Evolutionary conservation across 2,888 invertebrate genomes (phyloP).

Genomic region (Erebia aethiops): DNA sequence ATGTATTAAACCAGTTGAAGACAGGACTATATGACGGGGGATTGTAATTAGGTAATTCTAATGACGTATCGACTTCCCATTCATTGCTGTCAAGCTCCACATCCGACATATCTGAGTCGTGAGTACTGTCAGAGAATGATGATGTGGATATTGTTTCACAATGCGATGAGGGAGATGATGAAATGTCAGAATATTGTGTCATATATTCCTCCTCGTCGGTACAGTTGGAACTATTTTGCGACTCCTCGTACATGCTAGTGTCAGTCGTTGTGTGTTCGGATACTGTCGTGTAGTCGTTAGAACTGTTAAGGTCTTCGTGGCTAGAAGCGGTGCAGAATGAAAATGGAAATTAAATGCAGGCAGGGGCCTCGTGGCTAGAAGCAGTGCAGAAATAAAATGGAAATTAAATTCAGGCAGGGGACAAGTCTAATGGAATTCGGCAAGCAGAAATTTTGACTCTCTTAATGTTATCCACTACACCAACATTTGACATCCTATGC

Average conservation of each 20-base stretch:
- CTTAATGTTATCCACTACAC: too few relatives aligned
- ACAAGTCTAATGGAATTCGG: too few relatives aligned
- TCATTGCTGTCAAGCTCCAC: slow-evolving; percentile 5
- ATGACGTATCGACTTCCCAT: slow-evolving; percentile 23
- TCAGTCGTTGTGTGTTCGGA: slow-evolving; percentile 66
- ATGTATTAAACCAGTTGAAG: background rate
- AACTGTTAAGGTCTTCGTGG: slow-evolving; percentile 19
- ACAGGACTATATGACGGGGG: background rate
- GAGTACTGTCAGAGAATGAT: background rate
- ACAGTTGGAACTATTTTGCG: background rate
- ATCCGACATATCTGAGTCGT: background rate
- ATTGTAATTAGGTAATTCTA: slow-evolving; percentile 13
- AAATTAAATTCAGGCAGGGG: background rate
- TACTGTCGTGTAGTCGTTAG: slow-evolving; percentile 55
- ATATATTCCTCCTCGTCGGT: background rate
- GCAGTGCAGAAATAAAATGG: slow-evolving; percentile 31
- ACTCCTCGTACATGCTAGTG: slow-evolving; percentile 54
- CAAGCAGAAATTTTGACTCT: too few relatives aligned
- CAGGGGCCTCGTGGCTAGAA: slow-evolving; percentile 15
- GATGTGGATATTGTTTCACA: background rate
- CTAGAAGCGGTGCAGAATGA: slow-evolving; percentile 25
- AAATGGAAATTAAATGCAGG: slow-evolving; percentile 26
- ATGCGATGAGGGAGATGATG: background rate
- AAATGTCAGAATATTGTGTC: background rate
- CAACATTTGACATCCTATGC: too few relatives aligned